Percentiles rank a stretch among this genome's conserved stretches.
phyloP scores from a whole-genome alignment of 1,140 invertebrate genomes.

The Drosophila varians region DNA sequence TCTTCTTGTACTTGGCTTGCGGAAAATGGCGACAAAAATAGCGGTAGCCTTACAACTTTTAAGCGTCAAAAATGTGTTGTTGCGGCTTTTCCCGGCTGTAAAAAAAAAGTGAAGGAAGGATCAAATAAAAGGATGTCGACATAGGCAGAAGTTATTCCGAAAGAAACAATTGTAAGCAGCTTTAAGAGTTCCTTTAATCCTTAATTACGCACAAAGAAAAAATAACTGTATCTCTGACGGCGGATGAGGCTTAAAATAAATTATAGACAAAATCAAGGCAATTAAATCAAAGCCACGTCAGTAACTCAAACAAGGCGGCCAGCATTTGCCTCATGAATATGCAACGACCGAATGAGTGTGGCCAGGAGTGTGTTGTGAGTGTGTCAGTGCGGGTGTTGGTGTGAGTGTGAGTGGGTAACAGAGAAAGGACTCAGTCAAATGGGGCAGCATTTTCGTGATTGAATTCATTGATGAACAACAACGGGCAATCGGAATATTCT shows the following conservation, averaged over 20 bases:
- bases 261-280: constrained; percentile 73
- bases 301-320: constrained; percentile 70
- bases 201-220: too few relatives aligned
- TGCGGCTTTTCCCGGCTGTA: constrained; percentile 32
- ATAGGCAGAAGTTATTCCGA: constrained; percentile 3
- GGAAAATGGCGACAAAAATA: constrained; percentile 64
- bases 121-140: constrained; percentile 52
- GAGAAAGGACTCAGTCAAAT: constrained; percentile 37
- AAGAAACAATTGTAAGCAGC: not conserved
- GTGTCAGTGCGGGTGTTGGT: not conserved
- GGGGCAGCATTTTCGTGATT: constrained; percentile 74
- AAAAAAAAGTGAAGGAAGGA: not conserved
- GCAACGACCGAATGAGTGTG: constrained; percentile 59
- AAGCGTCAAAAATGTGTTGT: constrained; percentile 65
- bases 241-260: constrained; percentile 61
- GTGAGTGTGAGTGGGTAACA: constrained; percentile 13
- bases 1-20: constrained; percentile 41
- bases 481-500: constrained; percentile 1
- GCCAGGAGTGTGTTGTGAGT: constrained; percentile 25
- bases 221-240: not conserved
- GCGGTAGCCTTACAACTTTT: constrained; percentile 53
- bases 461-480: constrained; percentile 80
- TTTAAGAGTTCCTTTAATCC: too few relatives aligned
- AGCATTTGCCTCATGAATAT: constrained; percentile 67
- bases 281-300: constrained; percentile 78